These are phyloP conservation scores for Mycalesis mineus DNA, from an alignment of 2,888 invertebrate species.

Conservation along the genomic window DNA sequence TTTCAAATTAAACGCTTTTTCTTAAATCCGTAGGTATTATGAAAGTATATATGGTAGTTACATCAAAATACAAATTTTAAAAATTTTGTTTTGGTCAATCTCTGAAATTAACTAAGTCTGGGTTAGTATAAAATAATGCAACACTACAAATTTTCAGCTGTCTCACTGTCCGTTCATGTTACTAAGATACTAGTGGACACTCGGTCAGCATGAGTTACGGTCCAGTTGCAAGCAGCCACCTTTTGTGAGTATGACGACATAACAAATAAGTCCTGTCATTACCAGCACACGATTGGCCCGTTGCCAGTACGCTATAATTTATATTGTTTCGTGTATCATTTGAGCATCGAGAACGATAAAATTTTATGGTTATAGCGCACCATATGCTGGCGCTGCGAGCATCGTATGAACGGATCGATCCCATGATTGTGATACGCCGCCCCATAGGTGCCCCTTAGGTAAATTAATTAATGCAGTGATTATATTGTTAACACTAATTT, in stretches of 20 bases:
- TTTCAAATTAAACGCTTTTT: too few species aligned
- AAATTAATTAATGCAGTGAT: constrained; percentile 25
- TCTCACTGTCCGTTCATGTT: too few species aligned
- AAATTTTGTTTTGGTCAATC: too few species aligned
- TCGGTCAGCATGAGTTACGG: constrained; percentile 35
- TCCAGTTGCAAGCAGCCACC: constrained; percentile 29
- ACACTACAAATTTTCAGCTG: too few species aligned
- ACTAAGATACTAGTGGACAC: too few species aligned
- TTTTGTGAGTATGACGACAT: constrained; percentile 46
- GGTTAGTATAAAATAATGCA: too few species aligned
- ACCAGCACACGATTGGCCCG: constrained; percentile 56
- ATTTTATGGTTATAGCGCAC: constrained; percentile 70
- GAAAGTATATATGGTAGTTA: too few species aligned
- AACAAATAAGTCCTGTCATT: constrained; percentile 67
- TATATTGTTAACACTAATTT: not conserved
- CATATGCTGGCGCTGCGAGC: constrained; percentile 26
- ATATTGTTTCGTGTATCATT: constrained; percentile 77
- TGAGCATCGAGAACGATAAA: constrained; percentile 73
- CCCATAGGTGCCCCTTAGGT: constrained; percentile 20
- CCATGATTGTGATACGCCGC: constrained; percentile 23
- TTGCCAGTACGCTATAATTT: constrained; percentile 70
- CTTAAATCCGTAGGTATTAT: too few species aligned
- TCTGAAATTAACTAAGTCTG: too few species aligned
- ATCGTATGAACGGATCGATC: constrained; percentile 20
- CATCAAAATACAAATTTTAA: too few species aligned